Evolutionary conservation across 2,888 invertebrate species (phyloP), one percentile per base, ranked within the genome.

Genomic region (Lycophotia porphyrea): DNA sequence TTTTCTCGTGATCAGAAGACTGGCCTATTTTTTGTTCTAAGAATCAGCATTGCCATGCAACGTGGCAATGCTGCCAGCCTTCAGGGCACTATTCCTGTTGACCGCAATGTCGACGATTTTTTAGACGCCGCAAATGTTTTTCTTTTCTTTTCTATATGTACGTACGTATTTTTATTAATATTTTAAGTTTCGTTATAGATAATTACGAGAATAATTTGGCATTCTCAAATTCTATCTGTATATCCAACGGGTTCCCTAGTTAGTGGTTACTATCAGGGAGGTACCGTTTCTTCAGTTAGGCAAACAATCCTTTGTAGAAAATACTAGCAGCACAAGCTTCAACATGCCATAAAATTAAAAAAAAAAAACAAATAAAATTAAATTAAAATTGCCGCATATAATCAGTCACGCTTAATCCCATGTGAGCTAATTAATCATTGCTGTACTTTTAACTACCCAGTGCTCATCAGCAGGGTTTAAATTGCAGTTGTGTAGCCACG

Each of bases 371-470:
- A 78, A 75, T 44, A 58, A 66, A 67, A 76, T 71, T 61, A 71
- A 72, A 75, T 71, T 65, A 68, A 73, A 80, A 82, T 65, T 70
- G 61, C 31, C 55, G 36, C 52, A 71, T 27, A 60, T 60, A 84
- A 84, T 84, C 47, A 86, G 47, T 84, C 81, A 76, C 60, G 69
- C 47, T 73, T 71, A 81, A 75, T 86, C 68, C 79, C 66, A 65
- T 18, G 71, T 73, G 55, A 42, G 52, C 65, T 77, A 84, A 85
- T 86, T 85, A 86, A 86, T 84, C 81, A 79, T 81, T 71, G 69
- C 78, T 73, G 44, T 61, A 78, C 72, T 78, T 76, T 79, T 64
- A 76, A 80, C 65, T 64, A 77, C 66, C 65, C 31, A 68, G 76
- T 73, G 76, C 78, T 79, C 79, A 84, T 74, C 79, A 86, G 76